phyloP scores from a whole-genome alignment of 2,113 vertebrate genomes.

The Prunella himalayana region DNA sequence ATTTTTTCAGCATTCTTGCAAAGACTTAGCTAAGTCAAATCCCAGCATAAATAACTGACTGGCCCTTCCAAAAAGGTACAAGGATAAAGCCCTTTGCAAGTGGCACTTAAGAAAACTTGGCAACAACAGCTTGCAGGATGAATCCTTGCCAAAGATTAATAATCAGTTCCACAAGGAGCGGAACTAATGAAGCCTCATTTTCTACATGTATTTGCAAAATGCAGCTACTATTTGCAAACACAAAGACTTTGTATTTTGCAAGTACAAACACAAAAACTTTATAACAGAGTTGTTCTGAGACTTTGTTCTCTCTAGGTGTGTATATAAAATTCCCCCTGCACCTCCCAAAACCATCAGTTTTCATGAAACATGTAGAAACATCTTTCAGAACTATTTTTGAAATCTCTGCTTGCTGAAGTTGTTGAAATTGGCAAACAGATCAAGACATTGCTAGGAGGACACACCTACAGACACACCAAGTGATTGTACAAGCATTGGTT shows the following conservation, averaged over 20 bases:
- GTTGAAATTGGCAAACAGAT: neutral
- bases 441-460: neutral
- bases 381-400: neutral
- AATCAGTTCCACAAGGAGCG: neutral
- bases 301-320: neutral
- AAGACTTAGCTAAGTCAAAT: conserved; percentile 7
- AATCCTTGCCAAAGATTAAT: conserved; percentile 41
- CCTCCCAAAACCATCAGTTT: neutral
- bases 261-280: neutral
- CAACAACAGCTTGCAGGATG: neutral
- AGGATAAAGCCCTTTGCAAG: conserved; percentile 21
- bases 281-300: neutral
- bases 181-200: conserved; percentile 27
- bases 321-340: neutral
- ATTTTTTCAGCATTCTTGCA: conserved; percentile 5
- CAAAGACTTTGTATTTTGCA: neutral
- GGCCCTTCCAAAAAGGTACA: neutral
- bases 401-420: neutral
- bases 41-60: neutral
- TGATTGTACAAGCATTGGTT: neutral
- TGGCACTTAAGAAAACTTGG: conserved; percentile 21
- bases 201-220: neutral
- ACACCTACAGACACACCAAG: neutral
- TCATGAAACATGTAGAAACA: neutral
- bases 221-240: neutral